Base-by-base conservation (phyloP, 2,113 vertebrate genomes). In the Saccopteryx leptura region DNA sequence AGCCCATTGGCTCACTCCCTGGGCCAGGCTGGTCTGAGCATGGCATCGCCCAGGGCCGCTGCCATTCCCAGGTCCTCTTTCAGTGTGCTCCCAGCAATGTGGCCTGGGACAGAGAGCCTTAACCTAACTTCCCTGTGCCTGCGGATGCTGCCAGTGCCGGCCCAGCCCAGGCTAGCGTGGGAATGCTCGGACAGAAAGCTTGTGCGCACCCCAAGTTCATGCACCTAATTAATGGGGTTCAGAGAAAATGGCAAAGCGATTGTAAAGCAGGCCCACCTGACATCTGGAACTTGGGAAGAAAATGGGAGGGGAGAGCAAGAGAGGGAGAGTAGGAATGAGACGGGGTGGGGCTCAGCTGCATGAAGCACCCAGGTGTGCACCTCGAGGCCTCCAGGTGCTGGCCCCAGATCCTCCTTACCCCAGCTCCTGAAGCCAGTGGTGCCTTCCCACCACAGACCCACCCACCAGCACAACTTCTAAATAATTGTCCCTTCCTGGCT, bases 101-200 rank as follows among this genome's bases (percentile, higher is more conserved):
- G 13, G 12, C 52, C n/a, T 17, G 26, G 56, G 52, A 11, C n/a
- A 50, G 46, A 39, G 28, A 26, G 65, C 48, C 18, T 60, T 15
- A 60, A 19, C 26, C 28, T 66, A 39, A 26, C 18, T 61, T 71
- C 18, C 60, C 7, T 14, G 21, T 76, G 39, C n/a, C 39, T 18
- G 4, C n/a, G 0, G 5, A 11, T 15, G 18, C 66, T 56, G 58
- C 17, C 4, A 1, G 7, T 19, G 48, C 21, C 65, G 4, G 11
- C 24, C 31, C 48, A 52, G 33, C 2, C 13, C 24, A 14, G 61
- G 24, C 23, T 33, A 39, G 31, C 33, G 56, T 23, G 52, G 28
- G 31, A 10, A 68, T 18, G 12, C 65, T 24, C 80, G 9, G 19
- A 17, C 5, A 13, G 58, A 61, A 48, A 58, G 69, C 24, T 39